Conservation (phyloP, 1,140 invertebrate genomes). For the Bombus confusus region DNA sequence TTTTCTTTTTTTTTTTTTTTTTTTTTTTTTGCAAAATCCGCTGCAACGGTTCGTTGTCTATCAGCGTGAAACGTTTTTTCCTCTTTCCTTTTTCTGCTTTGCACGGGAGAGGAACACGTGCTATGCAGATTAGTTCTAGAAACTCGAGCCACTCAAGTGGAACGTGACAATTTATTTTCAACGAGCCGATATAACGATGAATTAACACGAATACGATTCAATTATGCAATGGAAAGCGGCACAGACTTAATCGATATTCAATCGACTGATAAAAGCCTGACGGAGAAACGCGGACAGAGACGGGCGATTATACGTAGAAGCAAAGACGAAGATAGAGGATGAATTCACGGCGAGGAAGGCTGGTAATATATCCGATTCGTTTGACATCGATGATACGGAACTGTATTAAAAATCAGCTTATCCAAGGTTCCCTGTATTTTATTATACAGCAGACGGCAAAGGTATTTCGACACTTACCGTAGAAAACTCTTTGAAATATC, state of each 20-base stretch:
- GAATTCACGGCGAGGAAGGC: constrained; percentile 19
- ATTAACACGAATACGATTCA: constrained; percentile 35
- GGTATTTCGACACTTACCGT: no score
- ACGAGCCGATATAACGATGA: constrained; percentile 31
- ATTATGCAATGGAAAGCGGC: constrained; percentile 30
- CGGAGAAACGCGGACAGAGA: neutral
- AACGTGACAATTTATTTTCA: constrained; percentile 34
- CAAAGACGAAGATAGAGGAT: constrained; percentile 47
- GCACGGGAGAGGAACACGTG: neutral
- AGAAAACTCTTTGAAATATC: no score
- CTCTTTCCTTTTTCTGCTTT: neutral
- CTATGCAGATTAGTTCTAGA: constrained; percentile 19
- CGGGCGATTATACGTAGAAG: neutral
- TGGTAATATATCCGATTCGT: neutral
- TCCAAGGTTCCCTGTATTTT: no score
- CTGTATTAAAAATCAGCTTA: no score
- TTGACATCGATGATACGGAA: no score
- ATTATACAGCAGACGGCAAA: no score
- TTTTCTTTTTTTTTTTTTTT: rapidly evolving
- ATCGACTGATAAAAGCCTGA: constrained; percentile 17
- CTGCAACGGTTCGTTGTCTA: neutral
- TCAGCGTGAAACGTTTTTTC: neutral
- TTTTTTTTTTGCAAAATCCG: neutral
- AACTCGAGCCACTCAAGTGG: neutral
- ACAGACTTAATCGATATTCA: constrained; percentile 17